Evolutionary conservation across 2,113 vertebrate species (phyloP), one percentile per base, ranked within the genome.

Genomic region (Antechinus stuartii): DNA sequence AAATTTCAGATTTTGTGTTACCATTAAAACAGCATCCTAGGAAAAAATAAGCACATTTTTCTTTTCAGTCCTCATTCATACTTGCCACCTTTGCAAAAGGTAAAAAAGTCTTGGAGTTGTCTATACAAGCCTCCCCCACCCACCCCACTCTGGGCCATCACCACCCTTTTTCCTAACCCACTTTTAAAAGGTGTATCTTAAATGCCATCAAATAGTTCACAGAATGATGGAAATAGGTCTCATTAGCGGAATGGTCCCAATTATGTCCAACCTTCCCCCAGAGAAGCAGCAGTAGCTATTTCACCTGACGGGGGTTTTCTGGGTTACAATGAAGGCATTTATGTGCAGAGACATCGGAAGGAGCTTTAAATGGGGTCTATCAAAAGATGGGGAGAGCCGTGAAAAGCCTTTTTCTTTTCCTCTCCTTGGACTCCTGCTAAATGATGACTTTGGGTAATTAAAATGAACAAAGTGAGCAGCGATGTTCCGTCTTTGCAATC

Each of bases 381-480:
- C 95, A 95, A 97, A 98, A 97, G 94, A 95, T 91, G 68, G 76
- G 54, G 91, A 97, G 94, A 95, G 95, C 90, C 96, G 46, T 61
- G 90, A 94, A 84, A 92, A 94, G 93, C 93, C 93, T 52, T 94
- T 95, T 91, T 91, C 94, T 91, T 95, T 46, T 97, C 27, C 84
- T 97, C 94, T 97, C 97, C 97, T 35, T 92, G 96, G 96, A 98
- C 97, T 97, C 23, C 94, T 52, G 68, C 97, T 98, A 98, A 98
- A 97, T 97, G 97, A 98, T 98, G 97, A 98, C 98, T 98, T 97
- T 91, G 92, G 97, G 94, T 98, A 98, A 98, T 99, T 99, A 98
- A 98, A 98, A 98, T 56, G 97, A 98, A 98, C 96, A 97, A 98
- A 98, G 97, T 98, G 94, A 93, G 95, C 97, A 96, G 97, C 95